Conservation (phyloP, 1,140 invertebrate genomes). For the Danaus plexippus region DNA sequence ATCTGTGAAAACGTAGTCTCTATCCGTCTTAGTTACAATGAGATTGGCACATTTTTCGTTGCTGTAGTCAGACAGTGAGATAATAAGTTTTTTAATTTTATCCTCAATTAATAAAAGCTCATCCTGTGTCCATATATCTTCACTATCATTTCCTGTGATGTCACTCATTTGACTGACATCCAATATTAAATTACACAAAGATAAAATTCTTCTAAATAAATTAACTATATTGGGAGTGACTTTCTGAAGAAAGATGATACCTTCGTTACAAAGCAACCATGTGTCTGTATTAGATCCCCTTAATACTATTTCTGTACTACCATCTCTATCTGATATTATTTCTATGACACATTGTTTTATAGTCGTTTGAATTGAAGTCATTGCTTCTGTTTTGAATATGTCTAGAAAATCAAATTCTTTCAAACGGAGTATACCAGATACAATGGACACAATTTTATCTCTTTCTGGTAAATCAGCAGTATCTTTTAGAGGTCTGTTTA, state of each 20-base stretch:
- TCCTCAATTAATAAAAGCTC: constrained; percentile 79
- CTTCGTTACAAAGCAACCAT: constrained; percentile 80
- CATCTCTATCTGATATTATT: constrained; percentile 79
- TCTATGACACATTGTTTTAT: constrained; percentile 92
- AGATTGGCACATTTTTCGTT: constrained; percentile 92
- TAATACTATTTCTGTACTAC: constrained; percentile 75
- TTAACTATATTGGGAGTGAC: constrained; percentile 79
- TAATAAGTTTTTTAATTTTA: constrained; percentile 84
- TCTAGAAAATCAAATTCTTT: constrained; percentile 92
- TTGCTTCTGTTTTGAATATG: constrained; percentile 89
- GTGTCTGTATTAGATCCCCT: constrained; percentile 78
- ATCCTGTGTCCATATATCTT: constrained; percentile 79
- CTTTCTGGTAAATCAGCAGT: constrained; percentile 78
- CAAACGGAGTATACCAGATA: constrained; percentile 89
- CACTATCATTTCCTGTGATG: constrained; percentile 73
- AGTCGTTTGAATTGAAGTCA: constrained; percentile 88
- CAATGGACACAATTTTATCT: constrained; percentile 90
- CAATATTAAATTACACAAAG: constrained; percentile 81
- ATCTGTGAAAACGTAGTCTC: constrained; percentile 76
- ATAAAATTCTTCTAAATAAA: constrained; percentile 76
- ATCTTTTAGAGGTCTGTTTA: constrained; percentile 87
- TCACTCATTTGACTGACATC: constrained; percentile 70
- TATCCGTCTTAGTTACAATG: constrained; percentile 81
- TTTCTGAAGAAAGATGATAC: constrained; percentile 83
- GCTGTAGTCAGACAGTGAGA: constrained; percentile 89